Evolutionary conservation across 2,113 vertebrate species (phyloP), one percentile per base, ranked within the genome.

Genomic region (Xerus inauris): DNA sequence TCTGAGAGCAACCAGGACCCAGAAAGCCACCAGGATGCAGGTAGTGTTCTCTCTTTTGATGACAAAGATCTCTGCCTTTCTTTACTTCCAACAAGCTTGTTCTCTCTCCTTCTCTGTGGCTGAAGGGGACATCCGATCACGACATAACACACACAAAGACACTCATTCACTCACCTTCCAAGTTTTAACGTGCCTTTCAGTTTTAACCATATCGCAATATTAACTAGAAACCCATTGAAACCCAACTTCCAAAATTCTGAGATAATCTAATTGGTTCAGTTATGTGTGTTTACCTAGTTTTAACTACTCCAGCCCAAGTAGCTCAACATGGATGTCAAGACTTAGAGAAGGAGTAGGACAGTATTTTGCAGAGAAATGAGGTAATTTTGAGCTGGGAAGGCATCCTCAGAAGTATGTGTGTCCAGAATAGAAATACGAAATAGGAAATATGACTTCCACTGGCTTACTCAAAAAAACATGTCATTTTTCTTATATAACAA

Each of bases 371-470:
- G 87, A 93, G 69, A 91, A 91, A 67, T 82, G 30, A 28, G 65
- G 13, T 64, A 77, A 76, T 86, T 94, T n/a, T 13, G 45, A 83
- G 38, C 45, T 73, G 35, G 24, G 14, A 6, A 59, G 72, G 47
- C 20, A 91, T 38, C 20, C 51, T 8, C 32, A 51, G 12, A 89
- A 82, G 38, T 45, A 17, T 86, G 79, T 62, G 4, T 69, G 80
- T 95, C n/a, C 59, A 62, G 24, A 62, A 62, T 62, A 77, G 89
- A 20, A 51, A 94, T 69, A 24, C n/a, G 67, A 86, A 86, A 59
- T 75, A 79, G 69, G 89, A 96, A 91, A 65, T 40, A 38, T 64
- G 35, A 91, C 49, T 95, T 94, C 65, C 75, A 89, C 28, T 82
- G 51, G 17, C 26, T 95, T 94, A 90, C 62, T 92, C 38, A 92